phyloP scores from a whole-genome alignment of 2,797 vertebrate species.

The Sphaeramia orbicularis region DNA sequence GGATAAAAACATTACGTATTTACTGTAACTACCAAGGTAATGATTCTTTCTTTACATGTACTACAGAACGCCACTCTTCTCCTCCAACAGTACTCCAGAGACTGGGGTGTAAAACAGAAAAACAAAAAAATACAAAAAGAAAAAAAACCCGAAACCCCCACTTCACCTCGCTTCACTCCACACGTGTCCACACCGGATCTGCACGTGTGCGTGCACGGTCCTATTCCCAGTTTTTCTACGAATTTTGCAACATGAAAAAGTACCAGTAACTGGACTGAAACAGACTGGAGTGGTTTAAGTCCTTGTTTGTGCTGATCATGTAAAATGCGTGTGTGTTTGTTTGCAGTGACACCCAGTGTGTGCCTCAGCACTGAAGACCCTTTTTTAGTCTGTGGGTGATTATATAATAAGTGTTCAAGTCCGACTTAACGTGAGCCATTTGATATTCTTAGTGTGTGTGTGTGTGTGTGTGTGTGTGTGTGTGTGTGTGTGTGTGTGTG shows the following conservation, averaged over 20 bases:
- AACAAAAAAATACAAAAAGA: no score
- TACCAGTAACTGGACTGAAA: neutral
- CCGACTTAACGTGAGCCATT: neutral
- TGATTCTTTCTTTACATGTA: no score
- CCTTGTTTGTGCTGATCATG: neutral
- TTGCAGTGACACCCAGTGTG: constrained; percentile 1
- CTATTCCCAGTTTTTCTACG: neutral
- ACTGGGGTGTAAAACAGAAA: no score
- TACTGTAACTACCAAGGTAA: fast-evolving
- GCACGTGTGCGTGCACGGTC: constrained; percentile 66
- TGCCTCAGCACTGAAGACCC: constrained; percentile 8
- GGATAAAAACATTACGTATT: neutral
- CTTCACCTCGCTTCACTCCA: constrained; percentile 8
- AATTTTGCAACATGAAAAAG: constrained; percentile 6
- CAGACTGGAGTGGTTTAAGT: neutral
- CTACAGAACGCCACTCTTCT: no score
- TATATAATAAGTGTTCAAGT: constrained; percentile 39
- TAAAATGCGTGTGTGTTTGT: constrained; percentile 1
- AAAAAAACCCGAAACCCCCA: neutral
- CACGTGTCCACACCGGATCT: constrained; percentile 66
- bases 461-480: no score
- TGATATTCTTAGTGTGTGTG: constrained; percentile 9
- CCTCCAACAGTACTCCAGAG: no score
- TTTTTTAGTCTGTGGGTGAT: constrained; percentile 26
- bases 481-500: no score